Evolutionary conservation across 2,797 vertebrate species (phyloP), one percentile per base, ranked within the genome.

Genomic region (Coccyzus lansbergi): DNA sequence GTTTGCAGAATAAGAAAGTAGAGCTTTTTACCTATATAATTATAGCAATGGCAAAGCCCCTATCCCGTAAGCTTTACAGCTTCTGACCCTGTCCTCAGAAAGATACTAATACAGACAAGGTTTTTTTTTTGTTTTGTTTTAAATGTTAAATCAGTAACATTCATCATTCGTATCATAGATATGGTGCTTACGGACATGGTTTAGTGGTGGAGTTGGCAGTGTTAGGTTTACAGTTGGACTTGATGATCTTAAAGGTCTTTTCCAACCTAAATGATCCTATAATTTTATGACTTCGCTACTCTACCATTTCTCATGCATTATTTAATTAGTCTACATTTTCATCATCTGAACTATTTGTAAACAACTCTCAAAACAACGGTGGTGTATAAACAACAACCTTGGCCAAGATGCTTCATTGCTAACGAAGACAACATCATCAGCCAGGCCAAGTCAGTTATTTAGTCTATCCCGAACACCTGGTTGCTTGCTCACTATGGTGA

Each of bases 301-400:
- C 18, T 7, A 76, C 22, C 36, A 63, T 36, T 88, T 86, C 29
- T 88, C 44, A 87, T 83, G 51, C 52, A 58, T 29, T 88, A 40
- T 51, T 75, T 90, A 76, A 65, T 51, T 89, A 76, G 31, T 24
- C 51, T 74, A 52, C 28, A 70, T 78, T 81, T 91, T 82, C 44
- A 70, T 60, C 85, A 93, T 78, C 58, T 69, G 44, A 77, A 89
- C 20, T 33, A 86, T 75, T 83, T 91, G 71, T 85, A 87, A 94
- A 89, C 79, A 95, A 79, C 63, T 91, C 69, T 31, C 69, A 92
- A 92, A 93, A 85, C 82, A 93, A 55, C 2, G 2, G n/a, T 56
- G 34, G 58, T n/a, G 15, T 42, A 5, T 15, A 81, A 94, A 40
- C 24, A 80, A 80, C 9, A 87, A 72, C 51, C n/a, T 51, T 70